Base-by-base conservation (phyloP, 2,888 invertebrate species). In the Drosophila melanocephala region DNA sequence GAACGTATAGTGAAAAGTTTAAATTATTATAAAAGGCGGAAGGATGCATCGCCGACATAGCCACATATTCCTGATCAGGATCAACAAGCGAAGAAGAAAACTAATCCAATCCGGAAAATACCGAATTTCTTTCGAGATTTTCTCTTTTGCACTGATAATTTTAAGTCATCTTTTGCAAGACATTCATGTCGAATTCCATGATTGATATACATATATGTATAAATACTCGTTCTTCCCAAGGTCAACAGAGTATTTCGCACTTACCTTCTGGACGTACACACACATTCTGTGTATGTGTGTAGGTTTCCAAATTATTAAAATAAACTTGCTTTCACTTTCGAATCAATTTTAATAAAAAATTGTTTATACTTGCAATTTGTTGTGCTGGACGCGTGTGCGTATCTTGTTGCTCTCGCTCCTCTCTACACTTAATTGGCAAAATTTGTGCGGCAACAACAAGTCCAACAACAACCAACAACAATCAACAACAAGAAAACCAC, bases 371-470 rank as follows among this genome's bases (percentile, higher is more conserved):
- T 77, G 75, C 69, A 60, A 68, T 72, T 77, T 57, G 56, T 59
- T 59, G 35, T 44, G 42, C n/a, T 22, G 9, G 57, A 28, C 30
- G 28, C 56, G 33, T 69, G 26, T 62, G 66, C 30, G 50, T 70
- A 61, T 79, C 63, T 62, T 58, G 66, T 72, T 67, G 55, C 61
- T 65, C 50, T 62, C 66, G 60, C 53, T 65, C 42, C 58, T 70
- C 35, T 56, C 28, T 3, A 39, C 19, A 64, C 61, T 77, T 86
- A 88, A 88, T 85, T 88, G 85, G 69, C 79, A 57, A 70, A 72
- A 74, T 71, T 68, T 62, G 35, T 6, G 56, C 22, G 58, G 42
- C 47, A 33, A 30, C 30, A 61, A 32, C 47, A 26, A 16, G 26
- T 19, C 5, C 37, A 37, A 37, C 19, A 37, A 37, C 37, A 37